Conservation (phyloP, 2,113 vertebrate genomes). For the Syrmaticus mikado region DNA sequence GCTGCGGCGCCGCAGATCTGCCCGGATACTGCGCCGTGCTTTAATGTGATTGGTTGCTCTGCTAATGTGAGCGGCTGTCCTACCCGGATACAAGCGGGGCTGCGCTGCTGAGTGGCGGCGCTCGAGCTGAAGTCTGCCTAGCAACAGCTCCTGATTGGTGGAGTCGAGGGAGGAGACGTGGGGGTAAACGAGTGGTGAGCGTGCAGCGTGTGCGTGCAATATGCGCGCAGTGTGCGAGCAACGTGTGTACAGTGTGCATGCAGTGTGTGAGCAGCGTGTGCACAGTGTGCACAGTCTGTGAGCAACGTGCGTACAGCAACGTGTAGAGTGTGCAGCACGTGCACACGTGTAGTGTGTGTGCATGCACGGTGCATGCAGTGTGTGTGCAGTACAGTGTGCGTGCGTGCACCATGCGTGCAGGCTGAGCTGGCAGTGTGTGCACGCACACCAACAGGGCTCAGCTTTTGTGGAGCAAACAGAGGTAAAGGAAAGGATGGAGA, state of each 20-base stretch:
- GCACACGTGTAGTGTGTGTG: neutral
- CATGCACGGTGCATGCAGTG: neutral
- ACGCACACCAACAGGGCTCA: accelerated
- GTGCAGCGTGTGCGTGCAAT: neutral
- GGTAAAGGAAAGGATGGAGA: too few species aligned
- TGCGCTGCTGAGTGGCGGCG: neutral
- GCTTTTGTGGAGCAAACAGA: neutral
- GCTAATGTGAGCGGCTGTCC: neutral
- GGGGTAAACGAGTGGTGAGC: neutral
- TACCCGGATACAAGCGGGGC: conserved; percentile 8
- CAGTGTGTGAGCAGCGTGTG: neutral
- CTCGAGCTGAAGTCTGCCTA: neutral
- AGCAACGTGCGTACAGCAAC: neutral
- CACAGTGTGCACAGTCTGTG: neutral
- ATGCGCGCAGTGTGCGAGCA: neutral
- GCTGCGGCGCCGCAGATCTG: neutral
- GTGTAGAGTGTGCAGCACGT: too few species aligned
- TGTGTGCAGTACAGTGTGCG: neutral
- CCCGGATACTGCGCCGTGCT: neutral
- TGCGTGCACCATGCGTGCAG: neutral
- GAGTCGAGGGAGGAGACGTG: neutral
- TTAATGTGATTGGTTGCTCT: neutral
- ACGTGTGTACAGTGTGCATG: neutral
- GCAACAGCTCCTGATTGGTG: conserved; percentile 31
- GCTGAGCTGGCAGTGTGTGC: neutral